Conservation (phyloP, 2,888 invertebrate species). For the Stegophylla sp. region DNA sequence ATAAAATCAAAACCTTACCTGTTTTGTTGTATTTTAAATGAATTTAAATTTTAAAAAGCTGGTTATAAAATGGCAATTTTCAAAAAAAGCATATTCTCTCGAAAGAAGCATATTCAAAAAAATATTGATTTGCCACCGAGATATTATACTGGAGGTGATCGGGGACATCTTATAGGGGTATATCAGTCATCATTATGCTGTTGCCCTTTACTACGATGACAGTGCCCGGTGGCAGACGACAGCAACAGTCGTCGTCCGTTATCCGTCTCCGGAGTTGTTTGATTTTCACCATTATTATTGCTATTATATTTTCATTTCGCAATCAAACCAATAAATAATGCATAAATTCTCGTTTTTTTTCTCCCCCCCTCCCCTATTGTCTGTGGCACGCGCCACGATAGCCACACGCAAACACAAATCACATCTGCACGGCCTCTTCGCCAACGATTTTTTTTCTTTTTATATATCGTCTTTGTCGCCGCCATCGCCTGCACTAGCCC, state of each 20-base stretch:
- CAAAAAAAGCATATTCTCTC: too few species aligned
- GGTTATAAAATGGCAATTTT: too few species aligned
- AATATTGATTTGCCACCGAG: not conserved
- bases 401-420: not conserved
- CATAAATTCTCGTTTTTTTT: slow-evolving; percentile 42
- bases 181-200: too few species aligned
- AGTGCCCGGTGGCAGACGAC: not conserved
- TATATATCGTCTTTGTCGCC: too few species aligned
- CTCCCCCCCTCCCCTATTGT: slow-evolving; percentile 8
- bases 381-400: not conserved
- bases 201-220: too few species aligned
- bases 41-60: too few species aligned
- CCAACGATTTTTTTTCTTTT: not conserved
- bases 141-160: not conserved
- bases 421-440: not conserved
- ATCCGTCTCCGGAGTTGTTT: not conserved
- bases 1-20: too few species aligned
- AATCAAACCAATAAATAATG: slow-evolving; percentile 34
- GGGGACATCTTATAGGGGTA: not conserved
- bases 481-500: not conserved
- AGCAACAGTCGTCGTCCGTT: not conserved
- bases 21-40: too few species aligned
- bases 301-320: not conserved
- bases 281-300: slow-evolving; percentile 4
- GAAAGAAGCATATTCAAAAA: too few species aligned